phyloP scores from a whole-genome alignment of 2,797 vertebrate species.

The Smutsia gigantea region DNA sequence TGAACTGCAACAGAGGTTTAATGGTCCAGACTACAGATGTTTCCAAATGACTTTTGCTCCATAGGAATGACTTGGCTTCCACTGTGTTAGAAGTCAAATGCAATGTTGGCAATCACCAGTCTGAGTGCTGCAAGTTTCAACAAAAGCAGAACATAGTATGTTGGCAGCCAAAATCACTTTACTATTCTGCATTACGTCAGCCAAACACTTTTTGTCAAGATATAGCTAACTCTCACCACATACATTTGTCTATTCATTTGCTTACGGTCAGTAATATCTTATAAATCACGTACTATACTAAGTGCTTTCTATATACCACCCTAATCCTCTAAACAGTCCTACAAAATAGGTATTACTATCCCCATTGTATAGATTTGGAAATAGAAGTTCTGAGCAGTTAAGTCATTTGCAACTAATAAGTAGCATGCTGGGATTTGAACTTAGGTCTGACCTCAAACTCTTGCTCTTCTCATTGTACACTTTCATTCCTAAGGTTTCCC shows the following conservation, averaged over 20 bases:
- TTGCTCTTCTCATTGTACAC: slow-evolving; percentile 41
- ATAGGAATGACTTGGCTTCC: slow-evolving; percentile 39
- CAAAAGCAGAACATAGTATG: neutral
- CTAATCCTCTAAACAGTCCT: slow-evolving; percentile 23
- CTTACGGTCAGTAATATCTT: neutral
- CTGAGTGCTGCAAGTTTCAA: slow-evolving; percentile 56
- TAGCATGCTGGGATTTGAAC: neutral
- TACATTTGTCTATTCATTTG: neutral
- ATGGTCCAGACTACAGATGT: slow-evolving; percentile 24
- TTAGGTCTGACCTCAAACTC: slow-evolving; percentile 49
- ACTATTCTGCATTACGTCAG: neutral
- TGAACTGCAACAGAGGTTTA: slow-evolving; percentile 46
- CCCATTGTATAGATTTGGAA: slow-evolving; percentile 34
- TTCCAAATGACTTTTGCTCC: slow-evolving; percentile 52
- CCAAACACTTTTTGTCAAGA: slow-evolving; percentile 39
- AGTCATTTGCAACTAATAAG: slow-evolving; percentile 45
- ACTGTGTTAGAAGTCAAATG: neutral
- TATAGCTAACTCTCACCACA: slow-evolving; percentile 5
- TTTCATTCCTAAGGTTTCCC: neutral
- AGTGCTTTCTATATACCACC: neutral
- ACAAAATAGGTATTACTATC: neutral
- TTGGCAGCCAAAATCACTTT: neutral
- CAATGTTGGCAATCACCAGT: slow-evolving; percentile 29
- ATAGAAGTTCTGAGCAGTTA: neutral
- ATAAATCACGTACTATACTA: neutral